These are phyloP conservation scores for Cyphomyrus plagiostoma DNA, from an alignment of 2,113 vertebrate genomes.

Conservation along the genomic window DNA sequence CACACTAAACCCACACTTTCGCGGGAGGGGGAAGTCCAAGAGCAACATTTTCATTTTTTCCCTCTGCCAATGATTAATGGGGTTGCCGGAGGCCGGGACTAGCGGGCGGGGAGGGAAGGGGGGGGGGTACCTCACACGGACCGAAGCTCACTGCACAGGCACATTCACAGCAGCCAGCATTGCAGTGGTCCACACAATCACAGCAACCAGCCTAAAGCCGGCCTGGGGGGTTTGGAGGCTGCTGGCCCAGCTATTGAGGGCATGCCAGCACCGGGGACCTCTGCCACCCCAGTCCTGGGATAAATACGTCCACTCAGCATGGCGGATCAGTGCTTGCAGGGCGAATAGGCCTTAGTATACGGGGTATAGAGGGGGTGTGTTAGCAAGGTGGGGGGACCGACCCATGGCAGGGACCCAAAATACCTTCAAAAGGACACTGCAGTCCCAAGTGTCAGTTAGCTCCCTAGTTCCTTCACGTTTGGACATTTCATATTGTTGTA, in stretches of 20 bases:
- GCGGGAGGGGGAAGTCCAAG: conserved; percentile 21
- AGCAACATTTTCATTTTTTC: conserved; percentile 27
- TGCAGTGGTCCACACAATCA: background rate
- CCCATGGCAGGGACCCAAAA: background rate
- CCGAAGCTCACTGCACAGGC: background rate
- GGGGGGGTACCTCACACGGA: conserved; percentile 13
- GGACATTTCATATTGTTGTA: background rate
- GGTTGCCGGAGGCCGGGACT: background rate
- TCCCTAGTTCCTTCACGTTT: background rate
- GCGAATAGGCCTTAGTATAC: background rate
- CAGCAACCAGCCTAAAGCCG: conserved; percentile 12
- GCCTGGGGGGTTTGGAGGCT: conserved; percentile 22
- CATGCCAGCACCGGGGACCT: background rate
- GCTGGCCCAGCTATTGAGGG: background rate
- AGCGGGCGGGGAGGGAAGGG: background rate
- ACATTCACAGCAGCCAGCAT: background rate
- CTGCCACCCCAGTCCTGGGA: background rate
- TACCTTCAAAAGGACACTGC: background rate
- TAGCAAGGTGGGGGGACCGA: background rate
- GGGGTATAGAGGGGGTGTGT: background rate
- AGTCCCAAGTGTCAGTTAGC: background rate
- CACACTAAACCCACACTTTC: conserved; percentile 26
- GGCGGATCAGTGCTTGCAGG: background rate
- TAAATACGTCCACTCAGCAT: background rate
- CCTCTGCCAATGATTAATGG: conserved; percentile 26